A percentile compares a stretch with the other conserved stretches of the same genome.
Evolutionary conservation across 2,888 invertebrate species (phyloP).

Genomic region (Lasioglossum zephyrum): DNA sequence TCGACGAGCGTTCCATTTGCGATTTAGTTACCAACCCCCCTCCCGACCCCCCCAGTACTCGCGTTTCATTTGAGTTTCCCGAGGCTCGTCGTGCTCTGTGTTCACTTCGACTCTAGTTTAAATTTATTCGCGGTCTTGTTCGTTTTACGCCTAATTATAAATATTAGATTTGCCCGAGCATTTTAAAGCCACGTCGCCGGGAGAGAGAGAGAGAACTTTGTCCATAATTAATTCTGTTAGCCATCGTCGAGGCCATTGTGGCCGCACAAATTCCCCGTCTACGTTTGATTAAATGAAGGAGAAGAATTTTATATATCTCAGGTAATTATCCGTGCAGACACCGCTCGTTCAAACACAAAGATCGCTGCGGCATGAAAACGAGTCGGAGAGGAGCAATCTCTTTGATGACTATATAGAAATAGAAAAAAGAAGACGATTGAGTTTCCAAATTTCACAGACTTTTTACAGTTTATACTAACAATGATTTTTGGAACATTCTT

Average conservation of each 20-base stretch:
- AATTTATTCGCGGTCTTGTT: conserved; percentile 6
- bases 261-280: conserved; percentile 4
- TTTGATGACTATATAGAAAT: background rate
- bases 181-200: background rate
- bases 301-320: background rate
- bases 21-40: conserved; percentile 13
- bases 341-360: background rate
- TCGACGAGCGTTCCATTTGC: conserved; percentile 16
- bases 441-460: background rate
- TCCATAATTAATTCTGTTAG: conserved; percentile 7
- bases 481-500: too few relatives aligned
- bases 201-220: background rate
- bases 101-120: background rate
- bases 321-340: background rate
- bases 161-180: conserved; percentile 2
- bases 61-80: conserved; percentile 15
- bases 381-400: background rate
- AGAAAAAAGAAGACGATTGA: background rate
- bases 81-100: background rate
- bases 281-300: conserved; percentile 5
- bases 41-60: background rate
- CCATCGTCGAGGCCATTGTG: background rate
- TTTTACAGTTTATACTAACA: too few relatives aligned
- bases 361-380: background rate
- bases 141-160: conserved; percentile 10